A percentile compares a stretch with the other conserved stretches of the same genome.
Conservation (phyloP, 2,888 invertebrate genomes). For the Candidula unifasciata region DNA sequence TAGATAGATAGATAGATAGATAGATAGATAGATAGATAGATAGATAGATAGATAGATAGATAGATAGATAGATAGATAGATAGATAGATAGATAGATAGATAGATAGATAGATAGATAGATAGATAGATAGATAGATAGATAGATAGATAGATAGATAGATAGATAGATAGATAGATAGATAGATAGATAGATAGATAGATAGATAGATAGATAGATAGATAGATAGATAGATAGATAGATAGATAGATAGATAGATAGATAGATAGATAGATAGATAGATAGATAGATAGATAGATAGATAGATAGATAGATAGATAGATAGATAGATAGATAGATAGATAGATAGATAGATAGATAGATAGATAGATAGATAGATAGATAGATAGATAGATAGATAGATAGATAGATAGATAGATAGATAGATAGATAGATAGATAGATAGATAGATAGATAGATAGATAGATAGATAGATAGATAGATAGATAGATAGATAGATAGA, state of each 20-base stretch:
- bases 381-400: slow-evolving; percentile 4
- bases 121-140: neutral
- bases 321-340: too few relatives aligned
- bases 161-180: neutral
- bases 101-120: neutral
- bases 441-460: too few relatives aligned
- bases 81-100: too few relatives aligned
- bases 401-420: neutral
- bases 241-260: slow-evolving; percentile 7
- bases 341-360: neutral
- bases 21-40: slow-evolving; percentile 6
- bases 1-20: slow-evolving; percentile 19
- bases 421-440: too few relatives aligned
- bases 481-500: too few relatives aligned
- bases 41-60: neutral
- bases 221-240: slow-evolving; percentile 4
- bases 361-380: neutral
- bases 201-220: neutral
- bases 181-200: neutral
- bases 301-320: too few relatives aligned
- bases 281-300: too few relatives aligned
- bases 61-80: too few relatives aligned
- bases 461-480: too few relatives aligned
- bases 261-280: too few relatives aligned
- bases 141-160: neutral